Conservation (phyloP, 1,140 invertebrate genomes). For the Drosophila pallidifrons region DNA sequence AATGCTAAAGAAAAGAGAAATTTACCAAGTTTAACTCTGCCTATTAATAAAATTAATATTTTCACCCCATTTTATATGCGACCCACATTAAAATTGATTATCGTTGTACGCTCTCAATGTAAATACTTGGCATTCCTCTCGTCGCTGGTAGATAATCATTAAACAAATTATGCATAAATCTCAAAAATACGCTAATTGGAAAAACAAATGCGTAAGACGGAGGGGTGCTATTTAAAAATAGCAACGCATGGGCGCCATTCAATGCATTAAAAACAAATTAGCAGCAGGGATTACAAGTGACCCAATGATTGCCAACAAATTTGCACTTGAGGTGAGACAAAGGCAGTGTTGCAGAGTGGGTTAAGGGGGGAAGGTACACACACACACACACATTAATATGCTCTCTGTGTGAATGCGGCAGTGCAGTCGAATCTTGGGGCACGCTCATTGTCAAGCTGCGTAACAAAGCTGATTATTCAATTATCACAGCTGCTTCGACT, state of each 20-base stretch:
- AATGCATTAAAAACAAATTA: constrained; percentile 54
- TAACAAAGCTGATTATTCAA: constrained; percentile 77
- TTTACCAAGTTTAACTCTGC: too few species aligned
- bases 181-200: constrained; percentile 48
- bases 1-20: too few species aligned
- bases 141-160: neutral
- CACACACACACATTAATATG: neutral
- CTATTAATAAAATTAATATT: too few species aligned
- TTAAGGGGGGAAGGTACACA: neutral
- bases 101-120: neutral
- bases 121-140: neutral
- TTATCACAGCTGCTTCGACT: constrained; percentile 69
- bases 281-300: constrained; percentile 39
- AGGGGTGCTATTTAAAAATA: constrained; percentile 52
- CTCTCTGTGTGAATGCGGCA: neutral
- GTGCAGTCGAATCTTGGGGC: constrained; percentile 40
- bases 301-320: constrained; percentile 75
- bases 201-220: constrained; percentile 40
- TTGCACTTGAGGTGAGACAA: constrained; percentile 57
- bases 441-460: constrained; percentile 50
- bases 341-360: neutral
- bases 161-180: constrained; percentile 44
- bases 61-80: neutral
- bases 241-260: constrained; percentile 19
- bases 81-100: neutral